Base-by-base conservation (phyloP, 2,888 invertebrate genomes). In the Syrista parreyssii region DNA sequence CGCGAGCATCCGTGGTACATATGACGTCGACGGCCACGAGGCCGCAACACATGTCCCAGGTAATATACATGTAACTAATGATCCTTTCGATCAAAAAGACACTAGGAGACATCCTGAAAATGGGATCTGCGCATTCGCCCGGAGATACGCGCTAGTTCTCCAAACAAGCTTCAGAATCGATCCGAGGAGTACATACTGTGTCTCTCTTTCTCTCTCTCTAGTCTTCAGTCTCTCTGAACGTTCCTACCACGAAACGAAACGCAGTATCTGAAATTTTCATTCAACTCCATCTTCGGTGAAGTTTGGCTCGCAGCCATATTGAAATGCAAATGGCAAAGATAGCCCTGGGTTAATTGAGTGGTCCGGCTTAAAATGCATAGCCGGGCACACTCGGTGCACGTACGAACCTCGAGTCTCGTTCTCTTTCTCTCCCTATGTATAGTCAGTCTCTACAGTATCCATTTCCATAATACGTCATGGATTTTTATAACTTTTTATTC, bases 1-100 rank as follows among this genome's bases (percentile, higher is more conserved):
- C 91, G 80, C 86, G 89, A 85, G 87, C 90, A 78, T 90, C 91
- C 79, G 89, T 90, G 82, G 91, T 91, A 81, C 90, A 91, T 86
- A 91, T 91, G 90, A 89, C 91, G 82, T 91, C 91, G 79, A 89
- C 90, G 81, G 90, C 91, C 68, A 90, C 88, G 74, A 88, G 88
- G 85, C 91, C 91, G 73, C 91, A 91, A 81, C 91, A 91, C 86
- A 88, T 90, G 88, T 90, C 91, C 33, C 91, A 91, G 90, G 91
- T 91, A 71, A 71, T 71, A 12, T 55, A 9, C 2, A 55, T 9
- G 23, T 55, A 55, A 55, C 2, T 55, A 9, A 55, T 2, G 4
- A 23, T 55, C 4, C 23, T 55, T 23, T 55, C 23, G 9, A 55
- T 55, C 9, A 9, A 55, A 55, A 55, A 55, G 55, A 55, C 9